These are phyloP conservation scores for Grapholita molesta DNA, from an alignment of 1,140 invertebrate species.

Conservation along the genomic window DNA sequence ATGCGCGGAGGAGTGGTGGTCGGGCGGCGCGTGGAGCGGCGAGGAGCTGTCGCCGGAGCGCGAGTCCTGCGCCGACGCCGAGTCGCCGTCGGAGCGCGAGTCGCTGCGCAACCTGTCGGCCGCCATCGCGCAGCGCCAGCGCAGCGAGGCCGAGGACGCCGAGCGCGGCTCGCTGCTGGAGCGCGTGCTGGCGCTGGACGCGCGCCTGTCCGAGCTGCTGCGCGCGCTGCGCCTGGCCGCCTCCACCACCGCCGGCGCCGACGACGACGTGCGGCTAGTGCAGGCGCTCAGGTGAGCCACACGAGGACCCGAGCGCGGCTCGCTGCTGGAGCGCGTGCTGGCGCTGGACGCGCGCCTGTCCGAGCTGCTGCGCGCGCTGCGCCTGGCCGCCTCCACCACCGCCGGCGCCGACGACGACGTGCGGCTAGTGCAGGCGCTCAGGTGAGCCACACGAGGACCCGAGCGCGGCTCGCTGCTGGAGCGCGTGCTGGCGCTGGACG, in stretches of 20 bases:
- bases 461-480: too few relatives aligned
- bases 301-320: too few relatives aligned
- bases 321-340: too few relatives aligned
- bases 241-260: slow-evolving; percentile 29
- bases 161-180: slow-evolving; percentile 49
- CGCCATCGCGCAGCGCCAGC: slow-evolving; percentile 80
- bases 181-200: slow-evolving; percentile 72
- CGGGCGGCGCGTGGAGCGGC: slow-evolving; percentile 64
- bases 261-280: slow-evolving; percentile 25
- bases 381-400: too few relatives aligned
- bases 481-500: too few relatives aligned
- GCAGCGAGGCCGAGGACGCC: slow-evolving; percentile 76
- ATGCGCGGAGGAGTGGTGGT: slow-evolving; percentile 67
- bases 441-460: too few relatives aligned
- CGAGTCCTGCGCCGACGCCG: slow-evolving; percentile 53
- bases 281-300: slow-evolving; percentile 35
- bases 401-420: too few relatives aligned
- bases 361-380: too few relatives aligned
- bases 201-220: slow-evolving; percentile 85
- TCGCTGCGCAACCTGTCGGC: slow-evolving; percentile 83
- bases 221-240: slow-evolving; percentile 83
- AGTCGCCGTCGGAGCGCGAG: slow-evolving; percentile 75
- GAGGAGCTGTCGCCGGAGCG: slow-evolving; percentile 71
- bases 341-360: too few relatives aligned
- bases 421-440: too few relatives aligned